A percentile compares a stretch with the other conserved stretches of the same genome.
phyloP scores from a whole-genome alignment of 2,797 vertebrate genomes.

The Lepilemur septentrionalis region DNA sequence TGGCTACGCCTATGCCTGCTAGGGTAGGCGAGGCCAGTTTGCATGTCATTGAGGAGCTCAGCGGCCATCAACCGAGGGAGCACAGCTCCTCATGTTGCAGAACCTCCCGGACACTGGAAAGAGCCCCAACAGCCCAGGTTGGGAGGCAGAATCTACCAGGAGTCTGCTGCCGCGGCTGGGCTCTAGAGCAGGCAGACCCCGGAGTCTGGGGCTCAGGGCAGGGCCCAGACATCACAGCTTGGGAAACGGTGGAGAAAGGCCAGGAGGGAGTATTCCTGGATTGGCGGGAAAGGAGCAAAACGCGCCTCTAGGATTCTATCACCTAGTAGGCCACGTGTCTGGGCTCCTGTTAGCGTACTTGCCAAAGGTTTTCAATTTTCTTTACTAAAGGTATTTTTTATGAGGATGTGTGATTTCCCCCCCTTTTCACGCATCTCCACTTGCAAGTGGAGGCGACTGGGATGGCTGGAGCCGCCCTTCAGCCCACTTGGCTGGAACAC shows the following conservation, averaged over 20 bases:
- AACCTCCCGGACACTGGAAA: neutral
- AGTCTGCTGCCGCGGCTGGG: rapidly evolving
- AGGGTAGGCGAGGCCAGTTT: no score
- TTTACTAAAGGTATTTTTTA: neutral
- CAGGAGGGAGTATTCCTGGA: neutral
- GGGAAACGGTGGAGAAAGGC: neutral
- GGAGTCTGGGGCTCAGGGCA: neutral
- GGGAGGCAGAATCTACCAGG: rapidly evolving
- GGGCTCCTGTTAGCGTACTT: neutral
- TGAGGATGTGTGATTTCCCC: neutral
- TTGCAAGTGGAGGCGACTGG: neutral
- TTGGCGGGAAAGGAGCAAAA: no score
- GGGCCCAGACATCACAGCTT: neutral
- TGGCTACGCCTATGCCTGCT: neutral
- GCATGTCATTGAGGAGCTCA: neutral
- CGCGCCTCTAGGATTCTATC: neutral
- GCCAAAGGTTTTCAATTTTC: neutral
- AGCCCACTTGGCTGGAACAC: neutral
- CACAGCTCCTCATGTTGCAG: neutral
- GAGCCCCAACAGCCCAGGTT: no score
- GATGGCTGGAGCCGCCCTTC: rapidly evolving
- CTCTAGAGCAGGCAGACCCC: neutral
- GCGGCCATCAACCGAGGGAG: neutral
- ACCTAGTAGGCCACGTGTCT: neutral
- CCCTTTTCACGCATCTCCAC: neutral